A percentile compares a stretch with the other conserved stretches of the same genome.
Evolutionary conservation across 1,140 invertebrate species (phyloP).

Genomic region (Drosophila tristis): DNA sequence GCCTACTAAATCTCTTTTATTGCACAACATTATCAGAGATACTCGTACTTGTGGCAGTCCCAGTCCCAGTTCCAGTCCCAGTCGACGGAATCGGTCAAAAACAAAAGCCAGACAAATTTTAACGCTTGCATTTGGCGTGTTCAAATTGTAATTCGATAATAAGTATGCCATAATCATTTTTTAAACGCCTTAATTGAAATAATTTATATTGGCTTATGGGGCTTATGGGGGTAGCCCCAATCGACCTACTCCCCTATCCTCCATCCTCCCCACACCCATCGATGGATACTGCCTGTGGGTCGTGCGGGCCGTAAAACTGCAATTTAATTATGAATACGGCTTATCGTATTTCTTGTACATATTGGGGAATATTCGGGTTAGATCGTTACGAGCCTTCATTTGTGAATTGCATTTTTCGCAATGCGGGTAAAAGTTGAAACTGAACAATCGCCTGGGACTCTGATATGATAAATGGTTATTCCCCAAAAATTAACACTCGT

Average conservation of each 20-base stretch:
- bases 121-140: conserved; percentile 60
- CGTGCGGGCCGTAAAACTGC: conserved; percentile 49
- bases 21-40: conserved; percentile 68
- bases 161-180: conserved; percentile 79
- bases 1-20: conserved; percentile 69
- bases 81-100: conserved; percentile 19
- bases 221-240: conserved; percentile 42
- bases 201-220: conserved; percentile 60
- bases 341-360: not conserved
- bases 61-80: not conserved
- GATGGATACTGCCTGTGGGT: conserved; percentile 15
- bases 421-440: conserved; percentile 55
- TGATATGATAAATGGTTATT: conserved; percentile 40
- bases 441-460: conserved; percentile 3
- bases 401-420: conserved; percentile 63
- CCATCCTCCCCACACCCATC: conserved; percentile 4
- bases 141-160: conserved; percentile 72
- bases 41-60: too few species aligned
- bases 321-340: conserved; percentile 69
- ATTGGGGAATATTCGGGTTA: conserved; percentile 7
- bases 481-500: conserved; percentile 16
- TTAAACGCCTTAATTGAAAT: conserved; percentile 79
- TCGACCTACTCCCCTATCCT: not conserved
- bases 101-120: conserved; percentile 56
- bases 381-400: conserved; percentile 16